Evolutionary conservation across 1,140 invertebrate genomes (phyloP), one percentile per base, ranked within the genome.

Genomic region (Drosophila novamexicana): DNA sequence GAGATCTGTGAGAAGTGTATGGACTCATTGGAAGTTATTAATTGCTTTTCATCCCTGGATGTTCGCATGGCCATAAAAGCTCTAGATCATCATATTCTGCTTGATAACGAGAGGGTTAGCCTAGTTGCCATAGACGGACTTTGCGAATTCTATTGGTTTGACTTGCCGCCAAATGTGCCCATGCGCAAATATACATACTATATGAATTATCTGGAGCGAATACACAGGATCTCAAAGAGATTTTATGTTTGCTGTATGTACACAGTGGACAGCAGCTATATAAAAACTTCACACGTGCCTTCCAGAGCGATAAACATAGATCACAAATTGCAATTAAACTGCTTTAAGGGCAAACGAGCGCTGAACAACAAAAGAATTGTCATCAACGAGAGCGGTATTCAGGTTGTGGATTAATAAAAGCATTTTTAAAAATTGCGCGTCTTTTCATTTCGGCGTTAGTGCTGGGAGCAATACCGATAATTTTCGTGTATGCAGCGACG

Each of bases 61-160:
- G n/a, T 56, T 18, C 65, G 67, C 2, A 32, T 74, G 57, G 32
- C 65, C 0, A 10, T 74, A 6, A 69, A 56, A 36, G 42, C 71
- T 3, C 22, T 74, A 6, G 65, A 74, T 37, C 22, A 62, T 7
- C 52, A 69, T 42, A 50, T 69, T 6, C 22, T 74, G 10, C 12
- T 74, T 3, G 32, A 69, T 1, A 63, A 62, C 18, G 65, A 56
- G 2, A 22, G 57, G 2, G 42, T 50, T 12, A 57, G 65, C n/a
- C 18, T 74, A 8, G 45, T 74, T 10, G 65, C 50, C 0, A 37
- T 74, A 1, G 65, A 74, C 49, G 52, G 57, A 12, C 37, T 74
- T 3, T 69, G 65, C n/a, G 71, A 74, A 8, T 69, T 69, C 12
- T 74, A 74, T 32, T 74, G 71, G 71, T 7, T 56, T 6, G 65